Conservation (phyloP, 2,113 vertebrate genomes). For the Plotosus lineatus region DNA sequence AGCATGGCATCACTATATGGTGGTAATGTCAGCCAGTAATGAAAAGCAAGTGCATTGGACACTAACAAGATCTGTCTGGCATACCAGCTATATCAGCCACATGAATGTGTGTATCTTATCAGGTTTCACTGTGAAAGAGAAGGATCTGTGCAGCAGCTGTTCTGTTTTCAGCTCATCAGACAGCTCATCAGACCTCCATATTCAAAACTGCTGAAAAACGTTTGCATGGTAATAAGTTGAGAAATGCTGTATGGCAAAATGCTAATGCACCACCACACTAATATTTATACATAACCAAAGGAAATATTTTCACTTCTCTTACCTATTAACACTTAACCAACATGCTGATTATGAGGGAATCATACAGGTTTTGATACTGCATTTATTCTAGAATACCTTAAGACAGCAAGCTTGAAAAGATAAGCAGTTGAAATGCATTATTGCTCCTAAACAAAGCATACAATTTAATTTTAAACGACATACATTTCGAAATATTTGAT, state of each 20-base stretch:
- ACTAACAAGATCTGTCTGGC: constrained; percentile 33
- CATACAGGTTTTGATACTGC: not conserved
- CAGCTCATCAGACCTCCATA: constrained; percentile 10
- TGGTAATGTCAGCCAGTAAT: constrained; percentile 46
- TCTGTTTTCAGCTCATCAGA: constrained; percentile 42
- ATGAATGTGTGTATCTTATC: constrained; percentile 53
- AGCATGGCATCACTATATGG: not conserved
- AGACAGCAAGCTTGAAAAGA: not conserved
- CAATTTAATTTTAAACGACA: not conserved
- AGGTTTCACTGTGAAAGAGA: constrained; percentile 61
- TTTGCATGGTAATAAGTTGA: not conserved
- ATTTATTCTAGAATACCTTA: not conserved
- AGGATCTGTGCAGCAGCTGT: constrained; percentile 59
- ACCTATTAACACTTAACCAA: not conserved
- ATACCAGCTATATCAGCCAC: constrained; percentile 42
- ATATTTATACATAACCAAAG: not conserved
- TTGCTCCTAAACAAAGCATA: too few species aligned
- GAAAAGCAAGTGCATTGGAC: constrained; percentile 6
- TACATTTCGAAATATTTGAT: not conserved
- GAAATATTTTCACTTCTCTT: not conserved
- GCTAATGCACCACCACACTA: not conserved
- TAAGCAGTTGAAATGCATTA: not conserved
- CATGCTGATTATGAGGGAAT: not conserved
- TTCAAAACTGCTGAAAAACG: not conserved
- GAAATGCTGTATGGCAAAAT: not conserved